Conservation (phyloP, 2,888 invertebrate genomes). For the Himalopsyche kuldschensis region DNA sequence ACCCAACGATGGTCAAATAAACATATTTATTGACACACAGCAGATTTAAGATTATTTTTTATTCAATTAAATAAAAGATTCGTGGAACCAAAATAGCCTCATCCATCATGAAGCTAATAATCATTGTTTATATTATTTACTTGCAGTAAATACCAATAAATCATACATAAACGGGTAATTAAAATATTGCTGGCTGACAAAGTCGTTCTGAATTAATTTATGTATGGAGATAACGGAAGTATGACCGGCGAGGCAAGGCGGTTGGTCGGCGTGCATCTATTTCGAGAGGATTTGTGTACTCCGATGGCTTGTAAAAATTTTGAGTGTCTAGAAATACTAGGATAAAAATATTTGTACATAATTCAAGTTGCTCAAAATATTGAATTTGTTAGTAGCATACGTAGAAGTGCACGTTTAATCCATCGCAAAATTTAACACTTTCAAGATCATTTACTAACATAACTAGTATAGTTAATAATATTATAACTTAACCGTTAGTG, state of each 20-base stretch:
- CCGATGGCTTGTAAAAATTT: background rate
- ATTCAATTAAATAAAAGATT: background rate
- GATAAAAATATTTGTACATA: background rate
- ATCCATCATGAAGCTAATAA: background rate
- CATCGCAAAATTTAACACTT: no score
- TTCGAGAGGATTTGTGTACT: background rate
- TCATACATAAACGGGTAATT: conserved; percentile 60
- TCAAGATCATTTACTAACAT: no score
- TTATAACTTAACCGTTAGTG: no score
- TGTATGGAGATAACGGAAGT: conserved; percentile 41
- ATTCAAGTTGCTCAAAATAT: no score
- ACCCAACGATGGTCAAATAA: background rate
- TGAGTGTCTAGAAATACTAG: background rate
- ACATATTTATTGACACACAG: background rate
- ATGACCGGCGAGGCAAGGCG: background rate
- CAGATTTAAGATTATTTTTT: background rate
- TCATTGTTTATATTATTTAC: background rate
- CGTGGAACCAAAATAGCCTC: background rate
- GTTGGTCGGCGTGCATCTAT: background rate
- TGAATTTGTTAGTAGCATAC: no score
- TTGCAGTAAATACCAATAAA: conserved; percentile 45
- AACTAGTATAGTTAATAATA: no score
- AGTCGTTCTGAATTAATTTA: conserved; percentile 55
- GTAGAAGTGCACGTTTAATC: no score
- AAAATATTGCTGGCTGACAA: conserved; percentile 57